Conservation (phyloP, 2,797 vertebrate genomes). For the Cuculus canorus region DNA sequence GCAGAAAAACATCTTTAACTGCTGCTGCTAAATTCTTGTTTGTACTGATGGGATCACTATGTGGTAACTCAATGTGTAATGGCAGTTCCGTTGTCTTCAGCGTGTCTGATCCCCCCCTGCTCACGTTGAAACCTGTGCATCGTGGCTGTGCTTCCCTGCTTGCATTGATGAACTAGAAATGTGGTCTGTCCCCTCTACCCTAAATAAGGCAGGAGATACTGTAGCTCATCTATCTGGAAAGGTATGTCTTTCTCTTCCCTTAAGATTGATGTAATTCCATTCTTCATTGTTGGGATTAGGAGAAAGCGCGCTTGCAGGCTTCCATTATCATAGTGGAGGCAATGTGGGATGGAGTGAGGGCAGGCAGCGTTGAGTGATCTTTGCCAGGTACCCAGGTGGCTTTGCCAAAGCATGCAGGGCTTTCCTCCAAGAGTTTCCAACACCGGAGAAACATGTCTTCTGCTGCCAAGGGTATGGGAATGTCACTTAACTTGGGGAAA, state of each 20-base stretch:
- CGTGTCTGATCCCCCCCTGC: background rate
- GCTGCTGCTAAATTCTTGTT: background rate
- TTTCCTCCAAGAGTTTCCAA: background rate
- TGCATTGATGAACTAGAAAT: accelerated
- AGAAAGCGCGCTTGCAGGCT: slow-evolving; percentile 37
- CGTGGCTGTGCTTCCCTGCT: accelerated
- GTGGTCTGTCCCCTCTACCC: background rate
- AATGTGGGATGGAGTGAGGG: background rate
- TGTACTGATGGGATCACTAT: background rate
- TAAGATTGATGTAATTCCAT: background rate
- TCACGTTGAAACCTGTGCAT: accelerated
- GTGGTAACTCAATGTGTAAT: background rate
- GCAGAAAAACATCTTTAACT: background rate
- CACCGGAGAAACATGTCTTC: background rate
- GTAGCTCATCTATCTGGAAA: background rate
- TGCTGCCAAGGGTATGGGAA: slow-evolving; percentile 21
- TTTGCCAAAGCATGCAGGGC: slow-evolving; percentile 45
- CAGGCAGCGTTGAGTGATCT: slow-evolving; percentile 58
- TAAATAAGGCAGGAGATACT: background rate
- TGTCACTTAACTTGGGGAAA: background rate
- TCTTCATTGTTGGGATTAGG: background rate
- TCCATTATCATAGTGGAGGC: background rate
- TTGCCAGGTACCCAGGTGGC: slow-evolving; percentile 54
- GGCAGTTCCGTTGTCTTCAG: background rate
- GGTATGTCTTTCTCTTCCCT: background rate